phyloP scores from a whole-genome alignment of 2,888 invertebrate genomes.

The Napeogenes inachia region DNA sequence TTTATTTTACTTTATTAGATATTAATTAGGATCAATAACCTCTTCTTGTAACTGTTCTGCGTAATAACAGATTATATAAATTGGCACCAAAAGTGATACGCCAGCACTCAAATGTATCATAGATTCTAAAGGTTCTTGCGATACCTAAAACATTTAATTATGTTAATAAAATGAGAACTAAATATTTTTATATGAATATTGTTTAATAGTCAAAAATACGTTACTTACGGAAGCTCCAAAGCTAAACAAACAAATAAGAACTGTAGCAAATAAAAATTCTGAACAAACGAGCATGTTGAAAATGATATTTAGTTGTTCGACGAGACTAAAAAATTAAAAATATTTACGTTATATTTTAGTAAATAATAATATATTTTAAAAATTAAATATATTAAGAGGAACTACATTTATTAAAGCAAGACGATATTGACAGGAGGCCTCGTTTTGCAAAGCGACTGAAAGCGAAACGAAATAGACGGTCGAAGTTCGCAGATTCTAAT shows the following conservation, averaged over 20 bases:
- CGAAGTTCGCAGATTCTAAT: no score
- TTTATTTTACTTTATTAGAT: background rate
- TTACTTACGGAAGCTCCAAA: conserved; percentile 47
- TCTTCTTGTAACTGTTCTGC: conserved; percentile 21
- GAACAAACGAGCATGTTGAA: conserved; percentile 51
- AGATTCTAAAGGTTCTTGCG: conserved; percentile 11
- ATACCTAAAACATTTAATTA: conserved; percentile 9
- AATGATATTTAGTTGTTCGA: conserved; percentile 41
- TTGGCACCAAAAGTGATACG: conserved; percentile 11
- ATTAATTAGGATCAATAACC: conserved; percentile 12
- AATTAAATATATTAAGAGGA: no score
- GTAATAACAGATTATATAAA: conserved; percentile 24
- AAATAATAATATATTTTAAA: no score
- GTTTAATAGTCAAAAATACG: conserved; percentile 32
- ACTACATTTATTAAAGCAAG: no score
- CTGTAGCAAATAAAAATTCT: conserved; percentile 43
- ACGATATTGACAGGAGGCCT: no score
- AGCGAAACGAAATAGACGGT: no score
- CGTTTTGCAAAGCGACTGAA: no score
- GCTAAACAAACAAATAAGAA: conserved; percentile 50
- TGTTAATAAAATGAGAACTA: no score
- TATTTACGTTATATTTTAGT: background rate
- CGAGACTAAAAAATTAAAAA: conserved; percentile 39
- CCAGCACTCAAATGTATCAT: conserved; percentile 10
- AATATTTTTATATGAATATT: no score